Base-by-base conservation (phyloP, 2,113 vertebrate species). In the Jaculus jaculus region DNA sequence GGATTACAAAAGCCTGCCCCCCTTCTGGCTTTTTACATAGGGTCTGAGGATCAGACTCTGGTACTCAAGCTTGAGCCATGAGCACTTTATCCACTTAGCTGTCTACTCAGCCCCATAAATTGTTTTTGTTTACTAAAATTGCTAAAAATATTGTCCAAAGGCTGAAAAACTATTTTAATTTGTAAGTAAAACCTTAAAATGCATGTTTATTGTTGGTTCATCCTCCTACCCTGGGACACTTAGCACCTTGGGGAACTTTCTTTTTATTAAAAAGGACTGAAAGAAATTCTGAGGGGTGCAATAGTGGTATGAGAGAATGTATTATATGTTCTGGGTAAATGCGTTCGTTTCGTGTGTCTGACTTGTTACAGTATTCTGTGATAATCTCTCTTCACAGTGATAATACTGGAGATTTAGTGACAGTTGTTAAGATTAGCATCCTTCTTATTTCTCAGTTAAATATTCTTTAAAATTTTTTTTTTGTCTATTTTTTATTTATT, bases 71-170 rank as follows among this genome's bases (percentile, higher is more conserved):
- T 28, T 66, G 24, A 24, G 24, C 65, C 7, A 12, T 28, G 28
- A 47, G 42, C 42, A 47, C 42, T 47, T 47, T 5, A 47, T 47
- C 42, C 42, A 47, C 42, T 47, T 47, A 47, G 42, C 42, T 47
- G 42, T 47, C 42, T 47, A 47, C 42, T 8, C 42, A 47, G 42
- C 42, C 42, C 58, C 0, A 21, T 51, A 91, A 86, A 80, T 68
- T 92, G 54, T 87, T 95, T 93, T 93, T 91, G 77, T 95, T 90
- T 32, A 87, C 24, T 94, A 73, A 89, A 87, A 75, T 82, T 42
- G 54, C 34, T 80, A 66, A 92, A 81, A 93, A n/a, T 75, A 58
- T 42, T 15, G 87, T 13, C 32, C 32, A 74, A 16, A 90, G 26
- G 9, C 47, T 92, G 23, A 34, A 82, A 54, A 90, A 92, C 34